Base-by-base conservation (phyloP, 2,113 vertebrate species). In the Tragelaphus scriptus region DNA sequence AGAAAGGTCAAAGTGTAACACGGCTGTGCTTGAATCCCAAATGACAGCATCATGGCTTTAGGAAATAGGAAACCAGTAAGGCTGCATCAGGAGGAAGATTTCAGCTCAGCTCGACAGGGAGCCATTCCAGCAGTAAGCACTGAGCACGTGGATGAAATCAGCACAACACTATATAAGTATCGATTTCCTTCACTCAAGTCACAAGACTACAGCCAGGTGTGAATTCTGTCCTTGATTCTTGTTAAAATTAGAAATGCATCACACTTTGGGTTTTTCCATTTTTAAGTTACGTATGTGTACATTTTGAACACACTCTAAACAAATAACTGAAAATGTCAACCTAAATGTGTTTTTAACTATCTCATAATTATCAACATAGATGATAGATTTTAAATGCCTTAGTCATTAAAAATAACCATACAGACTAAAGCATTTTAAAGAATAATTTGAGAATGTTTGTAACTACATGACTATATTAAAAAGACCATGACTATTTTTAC, bases 401-500 rank as follows among this genome's bases (percentile, higher is more conserved):
- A 15, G 32, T n/a, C 81, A 88, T 95, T 90, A 96, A 97, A 97
- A 97, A 91, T 89, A 82, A 96, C 96, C 93, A 95, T 63, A 75
- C 0, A 92, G 68, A 94, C 61, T 68, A 88, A 85, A 88, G 32
- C 68, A 61, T 90, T 97, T 95, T 81, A 65, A 86, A 55, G 68
- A 88, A 95, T 80, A 86, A 93, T 90, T 65, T 56, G 51, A 97
- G 49, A 53, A 85, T 68, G 55, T 44, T 17, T 85, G 4, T 56
- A 92, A 96, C n/a, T 85, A 26, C 65, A 32, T 58, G 59, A 91
- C 79, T 88, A 44, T 80, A 91, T 94, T 96, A 53, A 88, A 97
- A 90, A 59, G 36, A 32, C 63, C 28, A 79, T 88, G 85, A 85
- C 40, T 80, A 91, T 90, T 97, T 95, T 93, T 44, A 90, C 79